These are phyloP conservation scores for Cheilosia pagana DNA, from an alignment of 2,888 invertebrate genomes.

Conservation along the genomic window DNA sequence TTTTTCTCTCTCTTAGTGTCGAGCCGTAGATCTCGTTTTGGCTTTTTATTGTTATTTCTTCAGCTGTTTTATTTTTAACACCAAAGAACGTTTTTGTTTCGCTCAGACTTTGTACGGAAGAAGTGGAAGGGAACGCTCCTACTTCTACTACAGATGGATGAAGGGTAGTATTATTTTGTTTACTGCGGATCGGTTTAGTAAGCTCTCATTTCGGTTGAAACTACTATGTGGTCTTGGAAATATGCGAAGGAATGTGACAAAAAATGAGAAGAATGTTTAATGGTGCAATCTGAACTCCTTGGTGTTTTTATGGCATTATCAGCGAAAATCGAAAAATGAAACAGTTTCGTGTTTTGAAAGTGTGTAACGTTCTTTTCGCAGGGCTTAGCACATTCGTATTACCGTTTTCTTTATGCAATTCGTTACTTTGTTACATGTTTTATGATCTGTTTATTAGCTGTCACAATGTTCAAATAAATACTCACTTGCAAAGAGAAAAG, in stretches of 20 bases:
- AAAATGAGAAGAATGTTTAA: conserved; percentile 36
- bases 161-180: conserved; percentile 19
- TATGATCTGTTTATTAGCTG: too few relatives aligned
- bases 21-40: conserved; percentile 53
- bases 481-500: too few relatives aligned
- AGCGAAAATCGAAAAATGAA: conserved; percentile 8
- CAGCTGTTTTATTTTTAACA: conserved; percentile 23
- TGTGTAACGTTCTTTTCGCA: not conserved
- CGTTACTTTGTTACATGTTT: too few relatives aligned
- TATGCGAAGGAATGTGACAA: conserved; percentile 46
- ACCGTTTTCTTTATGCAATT: too few relatives aligned
- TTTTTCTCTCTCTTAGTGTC: conserved; percentile 27
- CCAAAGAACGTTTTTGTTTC: conserved; percentile 50
- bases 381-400: not conserved
- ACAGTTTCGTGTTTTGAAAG: not conserved
- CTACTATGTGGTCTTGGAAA: conserved; percentile 32
- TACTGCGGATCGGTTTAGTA: conserved; percentile 37
- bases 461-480: too few relatives aligned
- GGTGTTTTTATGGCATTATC: conserved; percentile 43
- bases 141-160: conserved; percentile 8
- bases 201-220: not conserved
- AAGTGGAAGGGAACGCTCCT: not conserved
- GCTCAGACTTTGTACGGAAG: conserved; percentile 36
- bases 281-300: conserved; percentile 42
- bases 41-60: conserved; percentile 68